These are phyloP conservation scores for Amphilophus citrinellus DNA, from an alignment of 2,113 vertebrate species.

Conservation along the genomic window DNA sequence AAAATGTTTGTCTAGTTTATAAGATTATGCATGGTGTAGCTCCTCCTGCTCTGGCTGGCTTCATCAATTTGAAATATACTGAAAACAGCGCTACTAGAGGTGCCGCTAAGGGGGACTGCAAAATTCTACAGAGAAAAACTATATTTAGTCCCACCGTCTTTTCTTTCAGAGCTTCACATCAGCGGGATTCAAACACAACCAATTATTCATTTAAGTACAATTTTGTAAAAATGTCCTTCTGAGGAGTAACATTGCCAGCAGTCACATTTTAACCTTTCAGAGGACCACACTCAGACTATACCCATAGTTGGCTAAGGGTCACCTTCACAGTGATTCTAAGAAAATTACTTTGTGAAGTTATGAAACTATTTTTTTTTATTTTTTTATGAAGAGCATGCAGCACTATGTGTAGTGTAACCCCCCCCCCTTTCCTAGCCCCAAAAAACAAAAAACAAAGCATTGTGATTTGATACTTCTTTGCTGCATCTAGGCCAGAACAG, in stretches of 20 bases:
- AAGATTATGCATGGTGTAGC: conserved; percentile 9
- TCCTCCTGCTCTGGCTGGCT: conserved; percentile 3
- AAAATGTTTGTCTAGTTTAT: conserved; percentile 21
- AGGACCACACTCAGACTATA: background rate
- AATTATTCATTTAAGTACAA: background rate
- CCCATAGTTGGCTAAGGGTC: background rate
- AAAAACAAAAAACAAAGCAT: background rate
- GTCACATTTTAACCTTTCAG: background rate
- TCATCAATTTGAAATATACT: conserved; percentile 19
- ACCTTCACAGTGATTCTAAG: background rate
- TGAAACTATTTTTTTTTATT: background rate
- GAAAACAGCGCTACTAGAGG: background rate
- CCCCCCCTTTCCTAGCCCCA: no score
- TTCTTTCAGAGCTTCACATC: background rate
- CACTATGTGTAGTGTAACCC: background rate
- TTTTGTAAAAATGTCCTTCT: background rate
- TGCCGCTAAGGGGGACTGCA: background rate
- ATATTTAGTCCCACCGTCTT: conserved; percentile 7
- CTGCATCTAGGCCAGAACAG: background rate
- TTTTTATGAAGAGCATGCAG: background rate
- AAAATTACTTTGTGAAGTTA: background rate
- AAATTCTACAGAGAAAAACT: background rate
- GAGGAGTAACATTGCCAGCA: background rate
- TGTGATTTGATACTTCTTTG: background rate
- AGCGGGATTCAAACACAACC: background rate